Percentiles rank a stretch among this genome's conserved stretches.
phyloP scores from a whole-genome alignment of 2,888 invertebrate species.

The Zygothrica quintamaculata region DNA sequence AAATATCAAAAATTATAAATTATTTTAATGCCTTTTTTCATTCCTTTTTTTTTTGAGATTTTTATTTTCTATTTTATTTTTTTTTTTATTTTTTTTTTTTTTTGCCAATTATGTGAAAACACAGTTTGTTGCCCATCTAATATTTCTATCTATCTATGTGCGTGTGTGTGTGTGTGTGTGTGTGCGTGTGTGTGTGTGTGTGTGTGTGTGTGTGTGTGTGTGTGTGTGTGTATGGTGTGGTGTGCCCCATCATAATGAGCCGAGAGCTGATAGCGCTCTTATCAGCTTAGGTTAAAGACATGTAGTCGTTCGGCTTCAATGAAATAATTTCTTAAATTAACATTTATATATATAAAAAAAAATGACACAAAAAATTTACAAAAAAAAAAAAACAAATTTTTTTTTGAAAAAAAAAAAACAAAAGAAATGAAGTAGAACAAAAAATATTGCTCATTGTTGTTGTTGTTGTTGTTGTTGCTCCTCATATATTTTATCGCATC shows the following conservation, averaged over 20 bases:
- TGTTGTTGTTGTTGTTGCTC: constrained; percentile 3
- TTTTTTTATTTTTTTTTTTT: constrained; percentile 13
- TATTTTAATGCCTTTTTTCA: neutral
- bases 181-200: constrained; percentile 1
- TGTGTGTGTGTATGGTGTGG: neutral
- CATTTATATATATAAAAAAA: constrained; percentile 36
- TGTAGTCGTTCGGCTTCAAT: constrained; percentile 59
- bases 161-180: constrained; percentile 2
- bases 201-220: constrained; percentile 1
- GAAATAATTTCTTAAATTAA: constrained; percentile 78
- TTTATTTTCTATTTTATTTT: constrained; percentile 14
- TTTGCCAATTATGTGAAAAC: constrained; percentile 53
- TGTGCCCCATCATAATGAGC: constrained; percentile 58
- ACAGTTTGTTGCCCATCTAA: constrained; percentile 48
- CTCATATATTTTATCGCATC: constrained; percentile 67
- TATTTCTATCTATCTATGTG: constrained; percentile 30
- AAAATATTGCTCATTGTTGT: neutral
- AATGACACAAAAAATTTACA: constrained; percentile 5
- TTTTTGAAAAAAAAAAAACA: too few relatives aligned
- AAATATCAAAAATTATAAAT: neutral
- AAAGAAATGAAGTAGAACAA: constrained; percentile 10
- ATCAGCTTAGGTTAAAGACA: constrained; percentile 66
- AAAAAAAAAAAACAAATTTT: neutral
- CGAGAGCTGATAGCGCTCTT: constrained; percentile 50
- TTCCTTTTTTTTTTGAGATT: neutral